A percentile compares a stretch with the other conserved stretches of the same genome.
Conservation (phyloP, 37 sponge, comb jelly and placozoan species). For the Halisarca cf. caerulea region DNA sequence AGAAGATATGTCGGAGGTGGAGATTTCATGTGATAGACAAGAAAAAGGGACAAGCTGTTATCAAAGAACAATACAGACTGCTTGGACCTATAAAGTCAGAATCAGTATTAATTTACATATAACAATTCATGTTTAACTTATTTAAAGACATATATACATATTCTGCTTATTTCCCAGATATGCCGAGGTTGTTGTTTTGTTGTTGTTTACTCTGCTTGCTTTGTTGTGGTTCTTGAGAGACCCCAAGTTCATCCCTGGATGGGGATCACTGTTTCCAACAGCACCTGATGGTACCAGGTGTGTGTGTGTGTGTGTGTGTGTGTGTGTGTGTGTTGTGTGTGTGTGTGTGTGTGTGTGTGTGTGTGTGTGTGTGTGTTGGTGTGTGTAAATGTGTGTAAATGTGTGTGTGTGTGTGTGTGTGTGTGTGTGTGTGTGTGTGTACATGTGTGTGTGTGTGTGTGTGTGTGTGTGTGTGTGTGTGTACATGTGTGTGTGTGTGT, state of each 20-base stretch:
- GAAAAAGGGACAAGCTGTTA: constrained; percentile 50
- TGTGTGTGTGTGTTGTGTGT: background rate
- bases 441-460: no score
- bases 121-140: no score
- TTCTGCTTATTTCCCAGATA: constrained; percentile 45
- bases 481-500: constrained; percentile 12
- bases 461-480: no score
- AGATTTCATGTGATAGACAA: constrained; percentile 32
- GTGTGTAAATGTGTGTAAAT: no score
- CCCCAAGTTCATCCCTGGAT: constrained; percentile 81
- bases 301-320: no score
- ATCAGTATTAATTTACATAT: no score
- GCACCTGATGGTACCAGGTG: constrained; percentile 57
- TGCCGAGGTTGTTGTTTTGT: constrained; percentile 71
- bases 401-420: no score
- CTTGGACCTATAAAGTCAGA: constrained; percentile 68
- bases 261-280: constrained; percentile 59
- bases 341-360: background rate
- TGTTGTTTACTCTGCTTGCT: constrained; percentile 66
- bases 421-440: no score
- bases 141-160: no score
- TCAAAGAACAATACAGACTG: constrained; percentile 70
- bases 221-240: constrained; percentile 87
- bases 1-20: constrained; percentile 27
- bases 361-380: no score